Base-by-base conservation (phyloP, 2,888 invertebrate genomes). In the Hyalella azteca region DNA sequence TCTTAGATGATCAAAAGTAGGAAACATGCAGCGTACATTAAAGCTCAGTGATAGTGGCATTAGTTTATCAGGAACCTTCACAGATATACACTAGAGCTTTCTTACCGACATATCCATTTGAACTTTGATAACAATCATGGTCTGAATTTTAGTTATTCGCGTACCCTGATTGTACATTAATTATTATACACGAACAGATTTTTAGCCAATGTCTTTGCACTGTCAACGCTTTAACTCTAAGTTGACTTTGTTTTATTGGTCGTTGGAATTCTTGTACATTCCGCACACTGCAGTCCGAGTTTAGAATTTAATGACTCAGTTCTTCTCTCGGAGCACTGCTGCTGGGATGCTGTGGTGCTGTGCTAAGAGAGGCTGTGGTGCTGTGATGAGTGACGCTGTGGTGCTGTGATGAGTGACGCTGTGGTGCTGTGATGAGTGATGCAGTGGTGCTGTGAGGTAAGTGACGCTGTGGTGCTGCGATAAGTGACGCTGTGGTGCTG, bases 1-100 rank as follows among this genome's bases (percentile, higher is more conserved):
- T 66, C 66, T 36, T 32, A 66, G 66, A 66, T 66, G 66, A 66
- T 66, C 66, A 66, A 66, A 66, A 66, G 36, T 66, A 19, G 66
- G 66, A 66, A 66, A 66, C 66, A 66, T 66, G 66, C 66, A 66
- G 66, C 66, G 39, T 66, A 22, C 66, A 66, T 66, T 66, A 66
- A 66, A 29, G 7, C 66, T 66, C 4, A 19, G 66, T 29, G 66
- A 66, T 66, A 66, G 5, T 36, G 36, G 66, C 36, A 66, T 66
- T 66, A 36, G 66, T 39, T 66, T 66, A 66, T 66, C 66, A 66
- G 36, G 22, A 36, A 36, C 66, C 36, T 36, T 66, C n/a, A n/a
- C 45, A 45, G 45, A 45, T 66, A 15, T 22, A 66, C 29, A 66
- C 54, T 54, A 54, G n/a, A 19, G 66, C 66, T 19, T 66, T 66